phyloP scores from a whole-genome alignment of 2,888 invertebrate genomes.

The Sinelater perroti region DNA sequence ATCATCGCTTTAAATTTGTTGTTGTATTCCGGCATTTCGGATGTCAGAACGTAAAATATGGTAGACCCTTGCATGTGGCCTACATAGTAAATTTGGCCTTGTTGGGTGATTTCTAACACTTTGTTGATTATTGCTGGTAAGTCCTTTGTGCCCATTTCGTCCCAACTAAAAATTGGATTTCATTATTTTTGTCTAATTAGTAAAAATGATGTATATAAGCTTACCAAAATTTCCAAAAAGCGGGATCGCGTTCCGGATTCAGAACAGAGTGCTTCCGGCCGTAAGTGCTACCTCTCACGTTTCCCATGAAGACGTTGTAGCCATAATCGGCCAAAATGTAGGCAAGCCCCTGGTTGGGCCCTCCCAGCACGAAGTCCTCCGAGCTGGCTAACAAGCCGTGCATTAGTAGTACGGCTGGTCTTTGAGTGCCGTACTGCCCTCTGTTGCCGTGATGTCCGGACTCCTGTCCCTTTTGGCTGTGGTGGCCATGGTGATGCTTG shows the following conservation, averaged over 20 bases:
- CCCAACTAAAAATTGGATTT: constrained; percentile 67
- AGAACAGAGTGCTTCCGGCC: constrained; percentile 60
- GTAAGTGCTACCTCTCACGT: constrained; percentile 68
- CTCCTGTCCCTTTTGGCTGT: neutral
- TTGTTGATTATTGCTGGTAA: constrained; percentile 80
- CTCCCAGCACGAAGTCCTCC: constrained; percentile 76
- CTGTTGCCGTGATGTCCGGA: neutral
- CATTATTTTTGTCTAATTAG: neutral
- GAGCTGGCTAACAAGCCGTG: constrained; percentile 80
- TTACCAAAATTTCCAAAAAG: constrained; percentile 60
- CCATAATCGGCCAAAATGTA: constrained; percentile 60
- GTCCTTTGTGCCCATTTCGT: constrained; percentile 80
- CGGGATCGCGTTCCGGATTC: constrained; percentile 51
- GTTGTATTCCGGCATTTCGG: constrained; percentile 67
- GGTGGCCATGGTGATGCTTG: neutral
- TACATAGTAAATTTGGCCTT: constrained; percentile 69
- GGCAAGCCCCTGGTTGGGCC: constrained; percentile 66
- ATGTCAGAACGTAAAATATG: constrained; percentile 68
- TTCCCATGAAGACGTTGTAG: constrained; percentile 69
- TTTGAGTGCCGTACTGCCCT: constrained; percentile 40
- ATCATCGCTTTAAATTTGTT: constrained; percentile 67
- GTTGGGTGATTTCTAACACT: constrained; percentile 64
- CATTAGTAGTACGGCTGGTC: constrained; percentile 71
- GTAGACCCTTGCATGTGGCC: constrained; percentile 77
- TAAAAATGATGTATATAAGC: constrained; percentile 1